A percentile compares a stretch with the other conserved stretches of the same genome.
phyloP scores from a whole-genome alignment of 2,113 vertebrate genomes.

The Rhinoderma darwinii region DNA sequence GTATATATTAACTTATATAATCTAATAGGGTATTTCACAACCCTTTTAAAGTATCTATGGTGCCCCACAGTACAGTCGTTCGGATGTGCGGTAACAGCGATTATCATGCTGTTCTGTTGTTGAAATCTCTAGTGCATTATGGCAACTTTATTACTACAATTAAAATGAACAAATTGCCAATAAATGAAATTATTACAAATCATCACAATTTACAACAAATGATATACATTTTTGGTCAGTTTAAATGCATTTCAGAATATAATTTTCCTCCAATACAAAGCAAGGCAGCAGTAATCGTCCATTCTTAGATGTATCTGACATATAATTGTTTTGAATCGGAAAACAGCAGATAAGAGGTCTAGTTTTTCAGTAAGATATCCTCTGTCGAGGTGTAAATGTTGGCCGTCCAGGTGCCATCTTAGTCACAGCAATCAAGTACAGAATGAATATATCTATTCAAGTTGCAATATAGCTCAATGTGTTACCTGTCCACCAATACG shows the following conservation, averaged over 20 bases:
- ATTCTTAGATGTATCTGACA: not conserved
- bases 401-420: constrained; percentile 18
- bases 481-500: constrained; percentile 29
- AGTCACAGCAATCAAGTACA: constrained; percentile 37
- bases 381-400: constrained; percentile 17
- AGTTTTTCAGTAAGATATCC: not conserved
- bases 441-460: not conserved
- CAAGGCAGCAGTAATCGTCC: not conserved
- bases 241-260: not conserved
- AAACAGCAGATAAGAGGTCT: constrained; percentile 25
- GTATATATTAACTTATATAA: not conserved
- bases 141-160: not conserved
- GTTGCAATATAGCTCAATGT: not conserved
- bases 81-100: not conserved
- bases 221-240: not conserved
- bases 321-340: not conserved
- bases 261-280: not conserved
- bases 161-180: not conserved
- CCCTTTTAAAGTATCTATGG: not conserved
- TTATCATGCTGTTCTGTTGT: not conserved
- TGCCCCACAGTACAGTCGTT: not conserved
- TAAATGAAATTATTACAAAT: not conserved
- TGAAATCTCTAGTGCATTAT: not conserved
- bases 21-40: not conserved
- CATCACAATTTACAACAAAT: not conserved